phyloP scores from a whole-genome alignment of 2,113 vertebrate species.

The Eudyptes chrysolophus region DNA sequence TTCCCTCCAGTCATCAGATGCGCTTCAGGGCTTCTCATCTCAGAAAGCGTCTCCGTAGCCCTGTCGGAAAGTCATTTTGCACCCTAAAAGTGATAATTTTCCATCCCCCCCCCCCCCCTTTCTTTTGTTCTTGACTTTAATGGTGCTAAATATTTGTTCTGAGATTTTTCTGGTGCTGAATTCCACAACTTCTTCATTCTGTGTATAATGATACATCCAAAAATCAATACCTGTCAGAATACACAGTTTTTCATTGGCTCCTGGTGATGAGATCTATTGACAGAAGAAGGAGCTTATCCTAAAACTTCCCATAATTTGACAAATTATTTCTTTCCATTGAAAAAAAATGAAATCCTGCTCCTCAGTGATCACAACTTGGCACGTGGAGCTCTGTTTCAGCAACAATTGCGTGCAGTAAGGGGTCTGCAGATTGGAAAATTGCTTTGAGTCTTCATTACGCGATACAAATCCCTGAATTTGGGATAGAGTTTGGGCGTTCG shows the following conservation, averaged over 20 bases:
- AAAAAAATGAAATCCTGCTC: background rate
- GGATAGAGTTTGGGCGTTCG: background rate
- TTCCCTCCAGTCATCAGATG: background rate
- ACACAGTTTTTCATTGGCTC: background rate
- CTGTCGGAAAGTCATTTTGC: background rate
- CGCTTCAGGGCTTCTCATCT: background rate
- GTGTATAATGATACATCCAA: background rate
- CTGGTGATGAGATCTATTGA: background rate
- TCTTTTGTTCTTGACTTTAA: background rate
- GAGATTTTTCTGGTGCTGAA: background rate
- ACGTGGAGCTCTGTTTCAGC: background rate
- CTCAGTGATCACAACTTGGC: background rate
- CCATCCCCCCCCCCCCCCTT: background rate
- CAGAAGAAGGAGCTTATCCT: background rate
- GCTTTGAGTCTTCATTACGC: background rate
- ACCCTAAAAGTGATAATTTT: background rate
- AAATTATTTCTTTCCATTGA: background rate
- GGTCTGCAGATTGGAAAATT: background rate
- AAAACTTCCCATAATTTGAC: background rate
- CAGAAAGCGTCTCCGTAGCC: background rate
- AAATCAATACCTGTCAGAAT: background rate
- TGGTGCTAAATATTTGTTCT: background rate
- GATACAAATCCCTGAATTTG: background rate
- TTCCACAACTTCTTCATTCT: background rate
- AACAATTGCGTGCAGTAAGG: background rate